Evolutionary conservation across 2,888 invertebrate genomes (phyloP).

Genomic region (Lottia gigantea): DNA sequence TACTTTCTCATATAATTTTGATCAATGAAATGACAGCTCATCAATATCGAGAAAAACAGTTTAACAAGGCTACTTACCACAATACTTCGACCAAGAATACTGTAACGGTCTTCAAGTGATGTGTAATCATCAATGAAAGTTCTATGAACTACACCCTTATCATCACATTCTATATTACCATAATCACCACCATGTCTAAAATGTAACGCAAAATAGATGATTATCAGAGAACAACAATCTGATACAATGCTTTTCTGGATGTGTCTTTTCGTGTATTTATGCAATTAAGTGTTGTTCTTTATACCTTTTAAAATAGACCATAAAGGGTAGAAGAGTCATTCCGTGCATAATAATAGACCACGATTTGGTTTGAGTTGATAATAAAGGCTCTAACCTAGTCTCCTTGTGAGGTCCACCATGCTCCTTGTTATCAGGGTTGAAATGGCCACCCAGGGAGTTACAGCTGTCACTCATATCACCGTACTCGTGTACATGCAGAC

Average conservation of each 20-base stretch:
- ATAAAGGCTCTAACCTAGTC: constrained; percentile 17
- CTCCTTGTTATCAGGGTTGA: constrained; percentile 20
- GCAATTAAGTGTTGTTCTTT: too few species aligned
- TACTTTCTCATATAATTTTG: too few species aligned
- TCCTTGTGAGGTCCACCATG: constrained; percentile 26
- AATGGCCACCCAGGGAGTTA: constrained; percentile 31
- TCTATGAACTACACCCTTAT: neutral
- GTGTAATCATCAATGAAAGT: neutral
- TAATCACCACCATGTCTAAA: constrained; percentile 21
- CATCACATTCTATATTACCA: constrained; percentile 20
- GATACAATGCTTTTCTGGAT: too few species aligned
- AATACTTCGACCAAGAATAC: constrained; percentile 17
- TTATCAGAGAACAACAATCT: too few species aligned
- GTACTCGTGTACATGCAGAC: constrained; percentile 23
- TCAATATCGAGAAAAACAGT: too few species aligned
- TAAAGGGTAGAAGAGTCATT: too few species aligned
- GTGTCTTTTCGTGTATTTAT: too few species aligned
- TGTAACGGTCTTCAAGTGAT: constrained; percentile 9
- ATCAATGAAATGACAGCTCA: too few species aligned
- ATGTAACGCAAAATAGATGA: neutral
- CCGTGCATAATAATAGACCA: too few species aligned
- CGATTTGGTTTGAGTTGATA: too few species aligned
- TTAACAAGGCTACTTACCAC: constrained; percentile 13
- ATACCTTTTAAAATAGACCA: too few species aligned
- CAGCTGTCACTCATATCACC: constrained; percentile 30